phyloP scores from a whole-genome alignment of 2,888 invertebrate genomes.

The Bibio marci region DNA sequence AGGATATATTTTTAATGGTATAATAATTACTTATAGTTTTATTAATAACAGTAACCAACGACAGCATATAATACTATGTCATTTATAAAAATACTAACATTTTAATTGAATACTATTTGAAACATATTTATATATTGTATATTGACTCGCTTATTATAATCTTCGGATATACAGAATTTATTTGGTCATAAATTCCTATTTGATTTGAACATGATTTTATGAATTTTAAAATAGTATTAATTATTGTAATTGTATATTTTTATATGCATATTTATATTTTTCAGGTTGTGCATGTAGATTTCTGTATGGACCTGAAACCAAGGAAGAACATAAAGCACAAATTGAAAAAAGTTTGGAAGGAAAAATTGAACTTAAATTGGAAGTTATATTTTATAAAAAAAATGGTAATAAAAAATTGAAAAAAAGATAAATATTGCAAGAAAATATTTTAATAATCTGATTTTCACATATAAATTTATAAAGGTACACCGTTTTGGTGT shows the following conservation, averaged over 20 bases:
- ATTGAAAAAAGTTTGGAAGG: slow-evolving; percentile 80
- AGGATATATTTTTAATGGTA: too few species aligned
- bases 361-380: slow-evolving; percentile 83
- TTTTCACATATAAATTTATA: slow-evolving; percentile 12
- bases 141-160: not conserved
- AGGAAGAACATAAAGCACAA: slow-evolving; percentile 71
- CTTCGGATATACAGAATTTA: not conserved
- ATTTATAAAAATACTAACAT: too few species aligned
- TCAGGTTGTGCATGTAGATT: slow-evolving; percentile 80
- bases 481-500: slow-evolving; percentile 89
- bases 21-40: too few species aligned
- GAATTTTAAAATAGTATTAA: too few species aligned
- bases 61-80: too few species aligned
- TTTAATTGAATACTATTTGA: too few species aligned
- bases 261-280: not conserved
- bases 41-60: too few species aligned
- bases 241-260: too few species aligned
- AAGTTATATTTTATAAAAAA: slow-evolving; percentile 90
- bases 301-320: slow-evolving; percentile 80
- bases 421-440: slow-evolving; percentile 18
- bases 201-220: too few species aligned
- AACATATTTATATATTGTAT: not conserved
- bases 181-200: too few species aligned
- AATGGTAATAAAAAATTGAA: slow-evolving; percentile 47
- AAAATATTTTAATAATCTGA: slow-evolving; percentile 15